Evolutionary conservation across 2,797 vertebrate species (phyloP).

Genomic region (Sebastes hubbsi): DNA sequence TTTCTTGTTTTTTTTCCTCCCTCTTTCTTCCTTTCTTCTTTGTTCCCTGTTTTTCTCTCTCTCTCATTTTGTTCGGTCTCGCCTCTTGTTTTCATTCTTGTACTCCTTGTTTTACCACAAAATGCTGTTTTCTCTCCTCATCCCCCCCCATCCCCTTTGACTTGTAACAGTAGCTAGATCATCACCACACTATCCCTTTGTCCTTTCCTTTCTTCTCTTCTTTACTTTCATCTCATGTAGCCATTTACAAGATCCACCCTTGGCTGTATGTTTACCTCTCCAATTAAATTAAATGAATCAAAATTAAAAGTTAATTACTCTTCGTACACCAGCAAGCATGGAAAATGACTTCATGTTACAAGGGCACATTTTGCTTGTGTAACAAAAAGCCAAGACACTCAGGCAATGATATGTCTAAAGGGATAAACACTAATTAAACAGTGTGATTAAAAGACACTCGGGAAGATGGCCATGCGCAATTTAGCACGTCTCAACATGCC

Average conservation of each 20-base stretch:
- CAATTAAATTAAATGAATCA: conserved; percentile 66
- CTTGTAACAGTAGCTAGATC: not conserved
- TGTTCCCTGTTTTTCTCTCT: not conserved
- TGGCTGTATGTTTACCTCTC: conserved; percentile 62
- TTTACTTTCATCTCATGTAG: conserved; percentile 11
- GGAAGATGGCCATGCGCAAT: conserved; percentile 70
- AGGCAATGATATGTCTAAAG: conserved; percentile 62
- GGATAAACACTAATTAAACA: conserved; percentile 76
- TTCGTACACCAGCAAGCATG: conserved; percentile 57
- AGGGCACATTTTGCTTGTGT: conserved; percentile 62
- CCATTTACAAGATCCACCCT: conserved; percentile 27
- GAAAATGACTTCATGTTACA: conserved; percentile 61
- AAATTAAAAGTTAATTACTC: conserved; percentile 65
- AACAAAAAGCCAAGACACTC: conserved; percentile 63
- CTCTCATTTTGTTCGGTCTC: not conserved
- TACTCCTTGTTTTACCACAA: not conserved
- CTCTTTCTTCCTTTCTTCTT: not conserved
- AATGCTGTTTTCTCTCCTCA: not conserved
- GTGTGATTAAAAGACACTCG: conserved; percentile 71
- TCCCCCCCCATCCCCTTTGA: not conserved
- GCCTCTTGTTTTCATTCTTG: not conserved
- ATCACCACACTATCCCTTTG: not conserved
- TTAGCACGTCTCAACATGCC: conserved; percentile 53
- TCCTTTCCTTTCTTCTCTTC: not conserved
- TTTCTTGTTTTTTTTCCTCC: not conserved